phyloP scores from a whole-genome alignment of 2,888 invertebrate species.

The Taenaris catops region DNA sequence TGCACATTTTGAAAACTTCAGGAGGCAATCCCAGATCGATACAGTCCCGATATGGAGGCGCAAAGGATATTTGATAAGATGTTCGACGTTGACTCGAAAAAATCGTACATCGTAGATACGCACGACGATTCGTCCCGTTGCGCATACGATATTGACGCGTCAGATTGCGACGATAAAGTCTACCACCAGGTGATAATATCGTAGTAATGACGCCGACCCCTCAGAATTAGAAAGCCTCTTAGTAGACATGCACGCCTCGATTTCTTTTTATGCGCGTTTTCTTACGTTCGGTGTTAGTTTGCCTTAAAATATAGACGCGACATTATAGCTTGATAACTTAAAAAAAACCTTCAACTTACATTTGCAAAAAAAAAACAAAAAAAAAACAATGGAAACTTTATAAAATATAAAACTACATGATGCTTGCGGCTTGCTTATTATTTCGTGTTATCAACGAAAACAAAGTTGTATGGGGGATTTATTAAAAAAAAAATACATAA shows the following conservation, averaged over 20 bases:
- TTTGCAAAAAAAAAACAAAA: neutral
- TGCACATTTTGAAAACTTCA: slow-evolving; percentile 70
- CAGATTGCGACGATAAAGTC: slow-evolving; percentile 72
- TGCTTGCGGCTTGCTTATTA: slow-evolving; percentile 15
- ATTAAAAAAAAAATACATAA: too few species aligned
- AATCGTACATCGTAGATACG: slow-evolving; percentile 61
- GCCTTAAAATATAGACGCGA: slow-evolving; percentile 41
- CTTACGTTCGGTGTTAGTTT: slow-evolving; percentile 48
- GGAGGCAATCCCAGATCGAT: slow-evolving; percentile 75
- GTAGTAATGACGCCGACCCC: slow-evolving; percentile 64
- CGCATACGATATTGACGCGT: slow-evolving; percentile 74
- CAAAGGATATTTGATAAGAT: slow-evolving; percentile 80
- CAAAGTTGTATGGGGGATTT: too few species aligned
- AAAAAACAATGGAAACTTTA: neutral
- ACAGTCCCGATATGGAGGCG: slow-evolving; percentile 79
- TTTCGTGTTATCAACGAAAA: too few species aligned
- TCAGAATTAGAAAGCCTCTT: slow-evolving; percentile 59
- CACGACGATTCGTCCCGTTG: slow-evolving; percentile 68
- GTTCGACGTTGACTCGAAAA: slow-evolving; percentile 77
- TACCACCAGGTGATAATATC: slow-evolving; percentile 70
- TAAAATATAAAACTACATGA: neutral
- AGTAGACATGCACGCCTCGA: slow-evolving; percentile 73
- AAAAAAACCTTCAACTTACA: too few species aligned
- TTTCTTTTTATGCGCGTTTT: slow-evolving; percentile 66
- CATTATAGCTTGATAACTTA: slow-evolving; percentile 27